A percentile compares a stretch with the other conserved stretches of the same genome.
Evolutionary conservation across 1,140 invertebrate species (phyloP).

Genomic region (Drosophila simulans): DNA sequence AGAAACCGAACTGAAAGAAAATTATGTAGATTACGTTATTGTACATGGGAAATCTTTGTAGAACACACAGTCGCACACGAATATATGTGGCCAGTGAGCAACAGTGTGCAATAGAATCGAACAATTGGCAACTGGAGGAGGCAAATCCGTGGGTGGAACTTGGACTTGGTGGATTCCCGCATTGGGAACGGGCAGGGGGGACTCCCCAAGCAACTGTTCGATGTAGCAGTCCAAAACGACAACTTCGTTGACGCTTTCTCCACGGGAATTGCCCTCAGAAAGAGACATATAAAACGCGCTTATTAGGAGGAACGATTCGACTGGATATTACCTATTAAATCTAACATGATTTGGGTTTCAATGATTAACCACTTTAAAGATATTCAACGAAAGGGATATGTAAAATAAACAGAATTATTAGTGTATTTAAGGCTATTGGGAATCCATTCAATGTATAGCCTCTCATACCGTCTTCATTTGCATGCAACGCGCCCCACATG

Average conservation of each 20-base stretch:
- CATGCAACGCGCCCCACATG: background rate
- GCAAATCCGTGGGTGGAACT: slow-evolving; percentile 20
- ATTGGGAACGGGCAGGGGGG: background rate
- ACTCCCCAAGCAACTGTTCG: slow-evolving; percentile 18
- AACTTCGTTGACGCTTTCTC: slow-evolving; percentile 74
- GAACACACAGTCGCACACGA: slow-evolving; percentile 21
- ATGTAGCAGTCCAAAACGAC: slow-evolving; percentile 77
- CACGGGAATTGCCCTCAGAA: slow-evolving; percentile 59
- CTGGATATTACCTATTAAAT: background rate
- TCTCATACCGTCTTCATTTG: background rate
- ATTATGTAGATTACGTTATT: slow-evolving; percentile 83
- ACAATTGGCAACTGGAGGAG: slow-evolving; percentile 65
- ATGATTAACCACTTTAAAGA: too few relatives aligned
- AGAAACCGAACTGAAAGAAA: slow-evolving; percentile 76
- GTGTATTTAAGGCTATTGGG: too few relatives aligned
- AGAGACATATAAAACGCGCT: slow-evolving; percentile 10
- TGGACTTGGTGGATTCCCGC: slow-evolving; percentile 12
- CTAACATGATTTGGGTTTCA: background rate
- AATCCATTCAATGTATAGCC: background rate
- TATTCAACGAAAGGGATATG: too few relatives aligned
- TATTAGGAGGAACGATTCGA: background rate
- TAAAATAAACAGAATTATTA: background rate
- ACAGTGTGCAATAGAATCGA: slow-evolving; percentile 78
- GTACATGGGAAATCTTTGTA: slow-evolving; percentile 73
- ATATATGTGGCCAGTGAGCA: slow-evolving; percentile 47